phyloP scores from a whole-genome alignment of 2,797 vertebrate species.

The Gephyroberyx darwinii region DNA sequence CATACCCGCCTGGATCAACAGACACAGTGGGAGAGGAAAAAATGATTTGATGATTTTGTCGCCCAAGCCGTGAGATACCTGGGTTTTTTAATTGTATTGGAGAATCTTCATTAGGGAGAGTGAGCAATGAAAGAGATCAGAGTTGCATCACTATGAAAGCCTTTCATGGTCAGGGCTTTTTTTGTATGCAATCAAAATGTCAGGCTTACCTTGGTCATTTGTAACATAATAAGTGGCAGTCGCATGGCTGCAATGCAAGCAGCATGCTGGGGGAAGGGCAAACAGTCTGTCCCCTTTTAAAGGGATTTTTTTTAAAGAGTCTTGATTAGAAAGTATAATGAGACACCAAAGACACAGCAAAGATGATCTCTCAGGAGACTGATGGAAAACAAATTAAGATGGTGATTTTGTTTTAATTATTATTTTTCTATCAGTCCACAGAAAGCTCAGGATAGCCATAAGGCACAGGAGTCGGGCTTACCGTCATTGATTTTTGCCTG shows the following conservation, averaged over 20 bases:
- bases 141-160: conserved; percentile 87
- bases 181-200: conserved; percentile 91
- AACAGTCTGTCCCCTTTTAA: conserved; percentile 86
- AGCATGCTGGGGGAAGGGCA: conserved; percentile 90
- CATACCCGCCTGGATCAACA: conserved; percentile 56
- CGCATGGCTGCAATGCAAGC: conserved; percentile 90
- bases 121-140: conserved; percentile 82
- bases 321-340: conserved; percentile 95
- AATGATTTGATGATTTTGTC: conserved; percentile 82
- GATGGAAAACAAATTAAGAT: conserved; percentile 90
- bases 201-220: conserved; percentile 95
- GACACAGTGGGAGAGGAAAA: conserved; percentile 42
- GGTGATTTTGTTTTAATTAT: conserved; percentile 89
- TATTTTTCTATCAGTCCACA: conserved; percentile 85
- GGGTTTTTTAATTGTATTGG: conserved; percentile 89
- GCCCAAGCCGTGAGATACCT: conserved; percentile 84
- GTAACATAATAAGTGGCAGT: conserved; percentile 95
- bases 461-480: conserved; percentile 84
- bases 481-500: conserved; percentile 88
- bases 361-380: conserved; percentile 87
- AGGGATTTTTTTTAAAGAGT: conserved; percentile 85
- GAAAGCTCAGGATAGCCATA: conserved; percentile 81
- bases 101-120: conserved; percentile 91
- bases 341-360: conserved; percentile 88
- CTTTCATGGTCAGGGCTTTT: conserved; percentile 80